These are phyloP conservation scores for Piscicola geometra DNA, from an alignment of 2,888 invertebrate genomes.

Conservation along the genomic window DNA sequence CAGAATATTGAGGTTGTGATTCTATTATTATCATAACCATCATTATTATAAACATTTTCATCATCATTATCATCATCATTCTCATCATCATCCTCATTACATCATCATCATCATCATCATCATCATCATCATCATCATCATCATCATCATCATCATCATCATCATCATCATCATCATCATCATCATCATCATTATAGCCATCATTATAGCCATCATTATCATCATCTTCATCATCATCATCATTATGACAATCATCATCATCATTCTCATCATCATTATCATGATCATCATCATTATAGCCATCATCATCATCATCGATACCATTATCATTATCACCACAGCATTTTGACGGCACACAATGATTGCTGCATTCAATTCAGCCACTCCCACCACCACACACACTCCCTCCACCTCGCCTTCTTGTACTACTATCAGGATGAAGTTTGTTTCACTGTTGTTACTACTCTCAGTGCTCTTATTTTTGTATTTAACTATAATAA, in stretches of 20 bases:
- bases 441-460: neutral
- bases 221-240: too few relatives aligned
- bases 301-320: neutral
- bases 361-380: neutral
- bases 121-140: conserved; percentile 29
- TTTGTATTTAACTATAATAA: neutral
- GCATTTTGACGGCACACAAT: neutral
- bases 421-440: too few relatives aligned
- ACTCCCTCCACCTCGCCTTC: too few relatives aligned
- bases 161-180: conserved; percentile 26
- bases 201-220: too few relatives aligned
- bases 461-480: too few relatives aligned
- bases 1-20: too few relatives aligned
- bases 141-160: conserved; percentile 33
- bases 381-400: conserved; percentile 5
- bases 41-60: neutral
- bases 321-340: conserved; percentile 1
- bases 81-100: neutral
- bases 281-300: neutral
- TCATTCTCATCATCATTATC: neutral
- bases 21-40: neutral
- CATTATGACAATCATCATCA: neutral
- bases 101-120: conserved; percentile 27
- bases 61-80: neutral
- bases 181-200: too few relatives aligned